Conservation (phyloP, 2,888 invertebrate genomes). For the Parapristionchus giblindavisi region DNA sequence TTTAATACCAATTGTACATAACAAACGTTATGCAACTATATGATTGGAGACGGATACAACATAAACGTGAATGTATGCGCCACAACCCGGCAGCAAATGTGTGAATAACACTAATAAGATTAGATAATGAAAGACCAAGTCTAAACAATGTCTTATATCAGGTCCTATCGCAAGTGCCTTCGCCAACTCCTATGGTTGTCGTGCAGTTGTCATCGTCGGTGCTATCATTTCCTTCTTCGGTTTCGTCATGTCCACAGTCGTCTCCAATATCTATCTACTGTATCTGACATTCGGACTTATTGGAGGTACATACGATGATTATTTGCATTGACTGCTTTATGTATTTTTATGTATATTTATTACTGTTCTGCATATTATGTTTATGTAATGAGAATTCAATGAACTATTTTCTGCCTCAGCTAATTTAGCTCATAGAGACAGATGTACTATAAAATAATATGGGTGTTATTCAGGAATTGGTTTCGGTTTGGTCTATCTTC, state of each 20-base stretch:
- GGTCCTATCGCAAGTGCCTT: constrained; percentile 94
- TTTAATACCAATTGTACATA: too few relatives aligned
- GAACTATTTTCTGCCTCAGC: background rate
- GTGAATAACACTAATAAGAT: too few relatives aligned
- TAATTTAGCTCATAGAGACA: background rate
- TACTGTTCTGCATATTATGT: background rate
- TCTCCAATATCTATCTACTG: constrained; percentile 75
- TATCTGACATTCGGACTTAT: constrained; percentile 91
- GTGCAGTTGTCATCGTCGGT: constrained; percentile 87
- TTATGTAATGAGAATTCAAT: background rate
- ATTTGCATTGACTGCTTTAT: constrained; percentile 44
- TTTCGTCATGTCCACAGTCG: constrained; percentile 83
- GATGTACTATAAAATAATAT: too few relatives aligned
- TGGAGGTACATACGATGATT: constrained; percentile 75
- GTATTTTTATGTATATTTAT: background rate
- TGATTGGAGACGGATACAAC: too few relatives aligned
- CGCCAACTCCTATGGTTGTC: constrained; percentile 93
- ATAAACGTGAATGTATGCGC: too few relatives aligned
- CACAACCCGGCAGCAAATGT: too few relatives aligned
- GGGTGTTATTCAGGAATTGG: constrained; percentile 79
- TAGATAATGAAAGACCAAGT: too few relatives aligned
- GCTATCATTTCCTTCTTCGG: constrained; percentile 80
- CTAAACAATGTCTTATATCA: constrained; percentile 72
- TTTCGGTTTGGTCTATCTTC: constrained; percentile 94
- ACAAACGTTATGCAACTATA: too few relatives aligned